Base-by-base conservation (phyloP, 2,888 invertebrate genomes). In the Campopleginae sp. region DNA sequence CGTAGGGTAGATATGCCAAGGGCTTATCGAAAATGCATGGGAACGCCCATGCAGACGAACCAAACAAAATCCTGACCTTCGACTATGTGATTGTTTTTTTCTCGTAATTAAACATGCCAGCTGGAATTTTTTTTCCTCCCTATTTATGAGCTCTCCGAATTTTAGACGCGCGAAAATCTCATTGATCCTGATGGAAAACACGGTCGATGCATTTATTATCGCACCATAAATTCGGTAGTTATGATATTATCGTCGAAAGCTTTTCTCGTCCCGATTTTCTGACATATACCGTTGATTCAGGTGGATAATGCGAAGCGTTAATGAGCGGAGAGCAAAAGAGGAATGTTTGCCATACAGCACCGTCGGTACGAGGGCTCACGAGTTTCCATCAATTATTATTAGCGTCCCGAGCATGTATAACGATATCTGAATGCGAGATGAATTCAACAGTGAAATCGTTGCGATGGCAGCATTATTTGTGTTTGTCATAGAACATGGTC, bases 341-440 rank as follows among this genome's bases (percentile, higher is more conserved):
- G 17, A 19, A 46, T 33, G 44, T 14, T 70, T 33, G 10, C 70
- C 61, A 54, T 51, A 46, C 3, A 38, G 38, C 46, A 14, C 27
- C 14, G 58, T 14, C 58, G 58, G 19, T 58, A 48, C 12, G 46
- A 54, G n/a, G 38, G 74, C 72, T 27, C 68, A 17, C 63, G 54
- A 63, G 46, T 75, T 81, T 85, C 75, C 75, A 81, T 82, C 63
- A 85, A 79, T 85, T 82, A 71, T 82, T 78, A 70, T 78, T 82
- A 82, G 66, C 79, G 76, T 46, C 70, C 65, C 14, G 46, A 75
- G 58, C 70, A 65, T 58, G 46, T 66, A 72, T 65, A 82, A 82
- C 71, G 65, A 82, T 63, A 79, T 72, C 38, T 27, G 76, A 76
- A 82, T 76, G 75, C 54, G 65, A 85, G 61, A 75, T 76, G 79